Conservation (phyloP, 2,113 vertebrate species). For the Odocoileus hemionus region DNA sequence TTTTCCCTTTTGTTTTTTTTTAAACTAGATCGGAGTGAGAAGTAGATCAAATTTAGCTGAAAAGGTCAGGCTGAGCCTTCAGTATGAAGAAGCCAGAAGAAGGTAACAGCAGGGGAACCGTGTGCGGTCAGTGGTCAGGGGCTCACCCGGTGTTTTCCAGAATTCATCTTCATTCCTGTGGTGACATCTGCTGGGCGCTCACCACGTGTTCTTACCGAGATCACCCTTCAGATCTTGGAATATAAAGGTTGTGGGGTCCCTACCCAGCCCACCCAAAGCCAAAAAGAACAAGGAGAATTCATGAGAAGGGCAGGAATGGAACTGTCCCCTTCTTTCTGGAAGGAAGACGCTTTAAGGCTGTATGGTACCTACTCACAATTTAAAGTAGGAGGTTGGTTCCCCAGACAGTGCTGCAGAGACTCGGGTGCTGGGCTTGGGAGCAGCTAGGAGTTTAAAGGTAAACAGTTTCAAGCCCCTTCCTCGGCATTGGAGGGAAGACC, state of each 20-base stretch:
- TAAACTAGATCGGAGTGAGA: constrained; percentile 78
- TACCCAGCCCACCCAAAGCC: neutral
- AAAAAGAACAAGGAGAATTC: neutral
- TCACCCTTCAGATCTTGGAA: neutral
- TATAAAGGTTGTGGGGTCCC: neutral
- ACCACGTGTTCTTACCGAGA: rapidly evolving
- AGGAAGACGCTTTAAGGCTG: neutral
- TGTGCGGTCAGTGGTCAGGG: neutral
- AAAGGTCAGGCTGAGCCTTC: constrained; percentile 87
- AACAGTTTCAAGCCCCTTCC: neutral
- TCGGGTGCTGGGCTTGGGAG: neutral
- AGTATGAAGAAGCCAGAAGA: constrained; percentile 88
- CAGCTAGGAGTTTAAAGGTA: neutral
- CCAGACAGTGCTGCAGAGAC: neutral
- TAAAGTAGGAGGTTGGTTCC: neutral
- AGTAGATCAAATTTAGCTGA: constrained; percentile 85
- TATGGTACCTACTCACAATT: neutral
- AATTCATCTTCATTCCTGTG: neutral
- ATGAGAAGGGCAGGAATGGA: neutral
- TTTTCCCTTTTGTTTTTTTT: constrained; percentile 26
- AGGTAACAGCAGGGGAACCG: constrained; percentile 74
- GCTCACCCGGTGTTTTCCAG: neutral
- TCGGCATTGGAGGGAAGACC: neutral
- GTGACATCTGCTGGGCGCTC: constrained; percentile 71
- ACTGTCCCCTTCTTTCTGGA: neutral